Conservation (phyloP, 2,797 vertebrate genomes). For the Decapterus maruadsi region DNA sequence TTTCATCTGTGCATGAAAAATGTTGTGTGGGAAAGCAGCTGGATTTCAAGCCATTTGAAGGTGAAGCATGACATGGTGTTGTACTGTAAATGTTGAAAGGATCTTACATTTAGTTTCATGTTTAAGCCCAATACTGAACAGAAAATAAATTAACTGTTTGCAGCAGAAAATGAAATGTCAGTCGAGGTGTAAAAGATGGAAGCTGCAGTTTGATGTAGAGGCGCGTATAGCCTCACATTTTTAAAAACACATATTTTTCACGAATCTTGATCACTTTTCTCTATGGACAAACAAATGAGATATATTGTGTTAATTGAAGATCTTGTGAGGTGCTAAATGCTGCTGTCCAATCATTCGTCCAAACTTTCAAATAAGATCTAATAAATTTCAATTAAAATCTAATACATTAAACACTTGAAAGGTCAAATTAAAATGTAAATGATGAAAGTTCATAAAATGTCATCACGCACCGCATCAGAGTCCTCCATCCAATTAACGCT, state of each 20-base stretch:
- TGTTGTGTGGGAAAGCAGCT: neutral
- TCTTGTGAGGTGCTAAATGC: neutral
- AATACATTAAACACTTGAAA: neutral
- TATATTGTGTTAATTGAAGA: neutral
- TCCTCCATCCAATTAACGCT: constrained; percentile 99
- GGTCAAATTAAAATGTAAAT: neutral
- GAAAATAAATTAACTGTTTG: too few species aligned
- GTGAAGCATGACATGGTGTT: neutral
- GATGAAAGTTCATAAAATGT: neutral
- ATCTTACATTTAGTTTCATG: neutral
- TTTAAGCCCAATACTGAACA: neutral
- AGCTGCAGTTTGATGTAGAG: neutral
- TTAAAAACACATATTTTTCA: too few species aligned
- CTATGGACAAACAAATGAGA: neutral
- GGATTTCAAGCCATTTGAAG: neutral
- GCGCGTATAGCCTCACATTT: too few species aligned
- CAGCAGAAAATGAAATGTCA: neutral
- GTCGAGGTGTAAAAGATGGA: neutral
- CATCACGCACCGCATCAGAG: constrained; percentile 89
- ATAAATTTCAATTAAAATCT: neutral
- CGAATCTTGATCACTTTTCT: too few species aligned
- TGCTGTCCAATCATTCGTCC: neutral
- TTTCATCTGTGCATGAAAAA: neutral
- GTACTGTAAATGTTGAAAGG: neutral
- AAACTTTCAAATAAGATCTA: neutral